Conservation (phyloP, 2,888 invertebrate genomes). For the Eupelmus urozonus region DNA sequence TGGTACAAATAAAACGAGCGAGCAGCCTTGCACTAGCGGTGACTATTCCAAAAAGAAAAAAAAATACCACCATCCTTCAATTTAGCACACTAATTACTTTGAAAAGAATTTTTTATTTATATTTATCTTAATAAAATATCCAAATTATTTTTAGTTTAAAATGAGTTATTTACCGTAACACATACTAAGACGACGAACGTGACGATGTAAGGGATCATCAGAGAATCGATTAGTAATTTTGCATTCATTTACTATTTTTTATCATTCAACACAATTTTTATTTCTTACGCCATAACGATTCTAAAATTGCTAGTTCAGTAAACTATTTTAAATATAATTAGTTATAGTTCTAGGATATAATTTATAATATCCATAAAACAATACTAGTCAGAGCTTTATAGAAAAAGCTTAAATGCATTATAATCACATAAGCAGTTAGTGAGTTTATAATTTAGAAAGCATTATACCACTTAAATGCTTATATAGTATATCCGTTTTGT, state of each 20-base stretch:
- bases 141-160: too few species aligned
- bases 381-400: too few species aligned
- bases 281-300: neutral
- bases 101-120: constrained; percentile 25
- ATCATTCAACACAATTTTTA: too few species aligned
- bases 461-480: neutral
- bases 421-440: neutral
- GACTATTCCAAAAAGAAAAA: constrained; percentile 50
- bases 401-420: neutral
- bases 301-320: neutral
- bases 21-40: constrained; percentile 56
- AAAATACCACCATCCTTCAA: constrained; percentile 20
- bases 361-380: neutral
- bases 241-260: neutral
- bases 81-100: constrained; percentile 40
- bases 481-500: too few species aligned
- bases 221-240: neutral
- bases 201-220: neutral
- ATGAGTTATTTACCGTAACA: too few species aligned
- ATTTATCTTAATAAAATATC: neutral
- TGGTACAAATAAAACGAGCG: constrained; percentile 47
- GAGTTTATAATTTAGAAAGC: neutral
- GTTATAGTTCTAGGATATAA: constrained; percentile 1
- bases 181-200: neutral
- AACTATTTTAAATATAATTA: neutral